A percentile compares a stretch with the other conserved stretches of the same genome.
Evolutionary conservation across 2,888 invertebrate genomes (phyloP).

Genomic region (Rhabditophanes sp.): DNA sequence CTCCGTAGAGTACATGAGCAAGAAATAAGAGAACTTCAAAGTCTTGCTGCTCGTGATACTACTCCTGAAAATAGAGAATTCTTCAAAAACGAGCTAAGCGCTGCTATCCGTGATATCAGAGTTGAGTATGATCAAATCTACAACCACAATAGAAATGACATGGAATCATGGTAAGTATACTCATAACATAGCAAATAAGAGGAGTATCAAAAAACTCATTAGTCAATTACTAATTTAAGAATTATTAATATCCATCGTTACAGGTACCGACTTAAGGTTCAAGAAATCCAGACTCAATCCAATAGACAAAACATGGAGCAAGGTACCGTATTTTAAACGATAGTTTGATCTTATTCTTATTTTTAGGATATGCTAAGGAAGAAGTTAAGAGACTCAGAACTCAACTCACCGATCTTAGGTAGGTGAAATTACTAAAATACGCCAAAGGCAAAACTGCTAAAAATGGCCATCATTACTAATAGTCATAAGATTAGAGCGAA

Average conservation of each 20-base stretch:
- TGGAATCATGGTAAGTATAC: slow-evolving; percentile 48
- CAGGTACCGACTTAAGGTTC: slow-evolving; percentile 50
- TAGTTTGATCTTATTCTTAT: not conserved
- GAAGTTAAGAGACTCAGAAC: slow-evolving; percentile 47
- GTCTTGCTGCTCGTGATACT: slow-evolving; percentile 48
- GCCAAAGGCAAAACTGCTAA: too few relatives aligned
- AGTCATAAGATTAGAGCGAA: too few relatives aligned
- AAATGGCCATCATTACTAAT: too few relatives aligned
- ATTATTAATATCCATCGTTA: too few relatives aligned
- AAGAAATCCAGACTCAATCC: slow-evolving; percentile 49
- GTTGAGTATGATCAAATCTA: slow-evolving; percentile 48
- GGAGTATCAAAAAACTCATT: too few relatives aligned
- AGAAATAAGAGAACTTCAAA: slow-evolving; percentile 37
- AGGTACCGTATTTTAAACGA: too few relatives aligned
- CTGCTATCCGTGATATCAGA: slow-evolving; percentile 49
- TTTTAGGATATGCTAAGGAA: slow-evolving; percentile 45
- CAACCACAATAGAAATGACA: slow-evolving; percentile 46
- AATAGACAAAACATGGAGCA: slow-evolving; percentile 47
- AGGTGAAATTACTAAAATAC: too few relatives aligned
- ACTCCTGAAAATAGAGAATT: slow-evolving; percentile 49
- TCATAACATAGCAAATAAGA: too few relatives aligned
- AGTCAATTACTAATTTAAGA: too few relatives aligned
- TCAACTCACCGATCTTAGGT: slow-evolving; percentile 46
- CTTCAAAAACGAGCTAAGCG: slow-evolving; percentile 50
- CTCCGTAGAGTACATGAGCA: slow-evolving; percentile 49